phyloP scores from a whole-genome alignment of 2,113 vertebrate genomes.

The Pithys albifrons region DNA sequence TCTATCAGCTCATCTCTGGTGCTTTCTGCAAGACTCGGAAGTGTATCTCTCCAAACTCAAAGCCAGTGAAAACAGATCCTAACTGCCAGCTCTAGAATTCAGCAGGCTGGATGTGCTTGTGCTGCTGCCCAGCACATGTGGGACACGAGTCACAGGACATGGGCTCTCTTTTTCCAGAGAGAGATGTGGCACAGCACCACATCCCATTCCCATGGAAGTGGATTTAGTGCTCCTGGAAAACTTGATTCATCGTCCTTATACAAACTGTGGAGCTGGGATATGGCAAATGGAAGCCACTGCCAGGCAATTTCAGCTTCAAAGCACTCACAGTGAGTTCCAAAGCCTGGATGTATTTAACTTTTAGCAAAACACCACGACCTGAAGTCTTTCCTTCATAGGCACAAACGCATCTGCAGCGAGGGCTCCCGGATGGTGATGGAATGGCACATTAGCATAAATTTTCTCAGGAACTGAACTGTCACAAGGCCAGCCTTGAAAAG shows the following conservation, averaged over 20 bases:
- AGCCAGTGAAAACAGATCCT: accelerated
- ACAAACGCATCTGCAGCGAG: constrained; percentile 24
- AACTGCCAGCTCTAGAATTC: accelerated
- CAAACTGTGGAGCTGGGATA: neutral
- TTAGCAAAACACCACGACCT: constrained; percentile 55
- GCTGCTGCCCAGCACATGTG: accelerated
- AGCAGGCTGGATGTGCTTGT: neutral
- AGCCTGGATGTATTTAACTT: constrained; percentile 34
- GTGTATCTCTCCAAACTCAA: neutral
- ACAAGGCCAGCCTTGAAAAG: constrained; percentile 69
- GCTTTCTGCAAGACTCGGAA: neutral
- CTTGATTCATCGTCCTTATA: accelerated
- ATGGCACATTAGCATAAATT: constrained; percentile 71
- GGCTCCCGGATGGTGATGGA: constrained; percentile 62
- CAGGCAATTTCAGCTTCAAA: neutral
- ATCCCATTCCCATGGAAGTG: neutral
- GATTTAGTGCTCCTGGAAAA: neutral
- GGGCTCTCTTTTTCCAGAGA: no score
- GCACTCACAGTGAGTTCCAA: neutral
- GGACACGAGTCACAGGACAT: neutral
- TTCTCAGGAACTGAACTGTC: constrained; percentile 65
- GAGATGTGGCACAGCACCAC: accelerated
- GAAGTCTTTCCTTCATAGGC: constrained; percentile 37
- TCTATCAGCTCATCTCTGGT: neutral
- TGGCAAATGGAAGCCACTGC: neutral